These are phyloP conservation scores for Crotalus viridis DNA, from an alignment of 2,113 vertebrate species.

Conservation along the genomic window DNA sequence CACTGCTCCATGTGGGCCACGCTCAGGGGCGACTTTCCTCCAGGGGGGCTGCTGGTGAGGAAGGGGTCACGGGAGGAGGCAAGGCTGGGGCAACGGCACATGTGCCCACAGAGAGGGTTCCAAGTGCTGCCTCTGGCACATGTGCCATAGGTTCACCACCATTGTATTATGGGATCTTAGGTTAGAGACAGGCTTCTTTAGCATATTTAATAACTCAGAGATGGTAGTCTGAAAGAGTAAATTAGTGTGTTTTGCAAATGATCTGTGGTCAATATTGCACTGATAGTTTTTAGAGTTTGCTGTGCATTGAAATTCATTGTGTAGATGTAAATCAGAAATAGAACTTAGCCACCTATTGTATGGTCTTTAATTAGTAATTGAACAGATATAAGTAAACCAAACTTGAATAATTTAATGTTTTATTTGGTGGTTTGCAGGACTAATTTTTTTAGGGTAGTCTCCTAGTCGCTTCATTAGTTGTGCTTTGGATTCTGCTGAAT, in stretches of 20 bases:
- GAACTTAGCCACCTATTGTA: not conserved
- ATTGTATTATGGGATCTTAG: too few relatives aligned
- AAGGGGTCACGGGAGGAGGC: too few relatives aligned
- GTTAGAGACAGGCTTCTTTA: not conserved
- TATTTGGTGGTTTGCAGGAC: not conserved
- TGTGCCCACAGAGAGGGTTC: too few relatives aligned
- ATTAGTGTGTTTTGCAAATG: not conserved
- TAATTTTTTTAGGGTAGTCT: not conserved
- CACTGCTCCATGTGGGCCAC: too few relatives aligned
- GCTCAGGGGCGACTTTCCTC: too few relatives aligned
- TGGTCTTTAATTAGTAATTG: not conserved
- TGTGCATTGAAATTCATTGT: not conserved
- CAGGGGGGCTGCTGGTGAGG: too few relatives aligned
- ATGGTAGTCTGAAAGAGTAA: not conserved
- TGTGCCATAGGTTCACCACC: too few relatives aligned
- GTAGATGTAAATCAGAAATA: not conserved
- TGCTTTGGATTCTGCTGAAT: not conserved
- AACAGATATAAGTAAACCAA: not conserved
- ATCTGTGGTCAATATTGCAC: not conserved
- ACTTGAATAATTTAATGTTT: not conserved
- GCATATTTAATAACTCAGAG: not conserved
- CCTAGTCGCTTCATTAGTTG: not conserved
- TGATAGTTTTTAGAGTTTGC: not conserved
- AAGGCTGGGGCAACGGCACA: too few relatives aligned
- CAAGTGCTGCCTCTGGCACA: too few relatives aligned